Evolutionary conservation across 1,140 invertebrate genomes (phyloP).

Genomic region (Paracyclopina nana): DNA sequence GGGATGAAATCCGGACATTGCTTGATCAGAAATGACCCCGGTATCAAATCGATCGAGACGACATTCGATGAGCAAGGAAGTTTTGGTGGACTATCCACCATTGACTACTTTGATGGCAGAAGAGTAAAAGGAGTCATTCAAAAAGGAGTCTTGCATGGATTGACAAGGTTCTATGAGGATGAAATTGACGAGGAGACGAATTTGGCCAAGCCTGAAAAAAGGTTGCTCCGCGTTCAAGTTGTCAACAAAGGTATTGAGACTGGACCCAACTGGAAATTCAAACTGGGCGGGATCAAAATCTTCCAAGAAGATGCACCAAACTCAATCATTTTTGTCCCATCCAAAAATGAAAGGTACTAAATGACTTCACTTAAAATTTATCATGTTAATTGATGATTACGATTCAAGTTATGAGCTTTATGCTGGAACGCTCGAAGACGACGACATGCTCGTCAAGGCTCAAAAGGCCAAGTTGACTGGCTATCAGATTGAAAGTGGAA

Average conservation of each 20-base stretch:
- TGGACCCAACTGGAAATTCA: neutral
- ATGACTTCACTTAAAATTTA: too few species aligned
- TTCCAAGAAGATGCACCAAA: neutral
- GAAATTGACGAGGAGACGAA: neutral
- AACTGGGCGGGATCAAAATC: neutral
- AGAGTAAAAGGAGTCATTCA: neutral
- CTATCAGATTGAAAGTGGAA: neutral
- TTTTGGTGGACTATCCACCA: neutral
- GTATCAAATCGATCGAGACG: neutral
- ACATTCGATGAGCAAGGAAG: neutral
- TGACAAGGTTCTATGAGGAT: neutral
- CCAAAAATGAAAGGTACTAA: neutral
- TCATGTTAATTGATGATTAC: too few species aligned
- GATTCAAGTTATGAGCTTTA: too few species aligned
- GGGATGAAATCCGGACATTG: neutral
- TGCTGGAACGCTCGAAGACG: neutral
- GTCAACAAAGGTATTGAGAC: neutral
- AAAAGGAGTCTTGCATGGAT: neutral
- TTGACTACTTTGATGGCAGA: neutral
- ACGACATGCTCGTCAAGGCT: neutral
- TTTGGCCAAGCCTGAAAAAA: neutral
- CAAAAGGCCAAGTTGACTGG: neutral
- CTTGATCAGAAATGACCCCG: neutral
- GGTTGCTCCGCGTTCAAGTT: neutral
- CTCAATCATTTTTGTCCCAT: neutral